Base-by-base conservation (phyloP, 2,113 vertebrate species). In the Vanacampus margaritifer region DNA sequence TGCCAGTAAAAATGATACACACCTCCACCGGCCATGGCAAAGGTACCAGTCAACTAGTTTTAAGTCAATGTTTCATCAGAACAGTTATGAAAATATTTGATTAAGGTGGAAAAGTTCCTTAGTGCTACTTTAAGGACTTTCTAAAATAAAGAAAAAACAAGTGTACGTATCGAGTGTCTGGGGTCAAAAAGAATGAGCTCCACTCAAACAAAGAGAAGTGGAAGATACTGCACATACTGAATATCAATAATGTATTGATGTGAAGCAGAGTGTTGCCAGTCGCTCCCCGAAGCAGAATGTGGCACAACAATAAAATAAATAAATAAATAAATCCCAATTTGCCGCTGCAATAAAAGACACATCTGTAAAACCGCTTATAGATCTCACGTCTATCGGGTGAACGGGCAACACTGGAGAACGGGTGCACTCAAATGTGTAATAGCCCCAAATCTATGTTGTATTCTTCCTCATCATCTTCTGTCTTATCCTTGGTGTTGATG, bases 191-290 rank as follows among this genome's bases (percentile, higher is more conserved):
- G 14, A 10, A 26, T 24, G 13, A 5, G 53, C 23, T 56, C 0
- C 11, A 28, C 24, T 26, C 24, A 24, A 56, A 56, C 24, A 14
- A 56, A 24, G 12, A 16, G 24, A 54, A 54, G 23, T 6, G 53
- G 53, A 56, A 16, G 24, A 24, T 56, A 24, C n/a, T 12, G 53
- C 54, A 61, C 35, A n/a, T 13, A 11, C 35, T 3, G 36, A 23
- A 41, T 28, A 48, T 32, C 10, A 32, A 32, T 48, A 48, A 64
- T 48, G 43, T 64, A 48, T 48, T 45, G 43, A 48, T 46, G 24
- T 53, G 8, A 23, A 62, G 66, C 54, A 57, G 26, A 67, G 17
- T 51, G 21, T 12, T 72, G 32, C 56, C 35, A 21, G 32, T 67
- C 32, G 26, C 21, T 41, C 60, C 37, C 7, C 16, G 24, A 19